Percentiles rank a stretch among this genome's conserved stretches.
These are phyloP conservation scores for Octopus sinensis DNA, from an alignment of 1,140 invertebrate species.

Conservation along the genomic window DNA sequence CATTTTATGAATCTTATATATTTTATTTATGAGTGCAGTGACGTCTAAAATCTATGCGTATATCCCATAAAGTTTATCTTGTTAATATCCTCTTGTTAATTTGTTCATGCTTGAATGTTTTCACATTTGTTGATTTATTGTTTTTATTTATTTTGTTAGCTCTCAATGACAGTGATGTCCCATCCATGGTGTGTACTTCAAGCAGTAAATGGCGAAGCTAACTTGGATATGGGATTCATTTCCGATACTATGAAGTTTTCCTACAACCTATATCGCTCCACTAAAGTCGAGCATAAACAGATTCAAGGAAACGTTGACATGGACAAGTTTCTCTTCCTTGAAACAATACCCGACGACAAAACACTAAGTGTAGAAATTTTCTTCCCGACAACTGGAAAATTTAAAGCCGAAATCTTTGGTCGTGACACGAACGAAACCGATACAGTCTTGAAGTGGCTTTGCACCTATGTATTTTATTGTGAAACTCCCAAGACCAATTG, in stretches of 20 bases:
- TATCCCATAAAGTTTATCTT: no score
- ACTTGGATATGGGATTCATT: neutral
- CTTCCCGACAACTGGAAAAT: conserved; percentile 31
- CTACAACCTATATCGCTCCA: neutral
- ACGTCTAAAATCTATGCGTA: no score
- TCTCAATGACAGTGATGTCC: neutral
- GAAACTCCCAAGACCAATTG: conserved; percentile 31
- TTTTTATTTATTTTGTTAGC: neutral
- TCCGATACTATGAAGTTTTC: conserved; percentile 5
- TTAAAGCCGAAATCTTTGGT: conserved; percentile 41
- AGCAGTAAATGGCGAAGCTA: neutral
- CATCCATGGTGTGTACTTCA: conserved; percentile 2
- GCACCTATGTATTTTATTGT: conserved; percentile 35
- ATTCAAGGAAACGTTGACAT: conserved; percentile 17
- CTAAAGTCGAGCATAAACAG: neutral
- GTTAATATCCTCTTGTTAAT: no score
- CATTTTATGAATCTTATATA: no score
- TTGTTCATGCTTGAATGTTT: neutral
- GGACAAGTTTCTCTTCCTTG: conserved; percentile 35
- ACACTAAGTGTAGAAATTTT: conserved; percentile 31
- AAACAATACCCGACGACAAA: conserved; percentile 31
- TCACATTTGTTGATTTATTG: neutral
- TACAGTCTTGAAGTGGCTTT: conserved; percentile 24
- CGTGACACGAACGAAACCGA: conserved; percentile 34
- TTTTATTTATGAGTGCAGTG: no score